Conservation (phyloP, 2,113 vertebrate species). For the Vulpes lagopus region DNA sequence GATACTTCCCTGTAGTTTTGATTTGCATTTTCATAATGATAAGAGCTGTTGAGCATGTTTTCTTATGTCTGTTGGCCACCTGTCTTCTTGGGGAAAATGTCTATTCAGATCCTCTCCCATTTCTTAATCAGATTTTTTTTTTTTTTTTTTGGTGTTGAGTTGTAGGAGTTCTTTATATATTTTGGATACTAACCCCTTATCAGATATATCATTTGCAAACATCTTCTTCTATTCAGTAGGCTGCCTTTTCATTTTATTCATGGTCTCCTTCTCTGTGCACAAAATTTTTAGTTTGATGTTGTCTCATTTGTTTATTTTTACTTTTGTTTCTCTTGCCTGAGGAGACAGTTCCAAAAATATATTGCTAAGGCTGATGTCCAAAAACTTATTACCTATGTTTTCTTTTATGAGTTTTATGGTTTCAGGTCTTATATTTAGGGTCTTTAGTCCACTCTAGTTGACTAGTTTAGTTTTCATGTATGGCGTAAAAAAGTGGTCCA, state of each 20-base stretch:
- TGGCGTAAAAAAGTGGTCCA: background rate
- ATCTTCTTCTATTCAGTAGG: background rate
- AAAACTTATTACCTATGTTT: background rate
- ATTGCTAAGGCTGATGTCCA: background rate
- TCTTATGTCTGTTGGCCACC: background rate
- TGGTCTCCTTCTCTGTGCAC: background rate
- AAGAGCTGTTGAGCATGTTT: background rate
- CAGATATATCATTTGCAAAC: background rate
- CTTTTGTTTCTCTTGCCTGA: background rate
- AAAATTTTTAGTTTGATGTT: background rate
- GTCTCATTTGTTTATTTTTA: background rate
- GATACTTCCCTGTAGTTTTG: background rate
- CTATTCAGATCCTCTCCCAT: background rate
- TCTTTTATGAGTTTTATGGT: background rate
- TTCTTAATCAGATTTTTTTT: background rate
- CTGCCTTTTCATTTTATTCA: background rate
- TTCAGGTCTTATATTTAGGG: background rate
- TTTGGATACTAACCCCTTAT: background rate
- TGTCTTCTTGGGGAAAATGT: background rate
- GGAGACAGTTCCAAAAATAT: background rate
- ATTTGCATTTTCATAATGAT: background rate
- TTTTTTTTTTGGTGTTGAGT: background rate
- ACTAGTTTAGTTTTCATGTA: background rate
- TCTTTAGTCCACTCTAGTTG: background rate
- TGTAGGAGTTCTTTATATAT: background rate